Conservation (phyloP, 2,113 vertebrate species). For the Lepus timidus region DNA sequence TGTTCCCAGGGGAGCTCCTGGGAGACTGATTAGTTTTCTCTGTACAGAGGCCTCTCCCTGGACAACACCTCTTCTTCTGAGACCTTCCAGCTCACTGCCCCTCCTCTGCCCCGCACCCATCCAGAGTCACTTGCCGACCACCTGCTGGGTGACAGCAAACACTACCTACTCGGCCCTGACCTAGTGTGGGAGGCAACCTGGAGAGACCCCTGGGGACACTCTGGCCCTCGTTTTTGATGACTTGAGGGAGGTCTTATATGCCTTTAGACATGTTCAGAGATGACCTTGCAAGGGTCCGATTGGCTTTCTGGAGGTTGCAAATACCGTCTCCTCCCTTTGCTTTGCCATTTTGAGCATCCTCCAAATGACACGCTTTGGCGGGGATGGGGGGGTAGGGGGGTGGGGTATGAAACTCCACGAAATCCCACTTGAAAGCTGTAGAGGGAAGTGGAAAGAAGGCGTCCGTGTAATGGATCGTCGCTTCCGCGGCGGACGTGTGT, state of each 20-base stretch:
- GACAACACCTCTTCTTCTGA: neutral
- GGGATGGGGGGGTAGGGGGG: too few relatives aligned
- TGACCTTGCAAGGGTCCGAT: neutral
- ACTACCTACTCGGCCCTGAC: neutral
- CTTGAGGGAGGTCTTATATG: neutral
- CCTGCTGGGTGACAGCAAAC: neutral
- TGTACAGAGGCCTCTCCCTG: neutral
- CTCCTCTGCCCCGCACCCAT: neutral
- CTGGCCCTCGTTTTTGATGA: neutral
- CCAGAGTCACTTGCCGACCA: neutral
- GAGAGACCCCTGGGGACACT: neutral
- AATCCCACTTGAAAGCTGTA: neutral
- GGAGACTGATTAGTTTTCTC: neutral
- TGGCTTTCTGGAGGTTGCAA: neutral
- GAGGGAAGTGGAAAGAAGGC: neutral
- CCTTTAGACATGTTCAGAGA: neutral
- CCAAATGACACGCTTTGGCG: slow-evolving; percentile 18
- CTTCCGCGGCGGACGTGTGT: neutral
- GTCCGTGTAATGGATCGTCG: slow-evolving; percentile 25
- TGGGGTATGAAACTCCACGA: neutral
- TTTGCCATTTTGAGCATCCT: slow-evolving; percentile 14
- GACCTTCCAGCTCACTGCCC: neutral
- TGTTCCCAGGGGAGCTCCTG: neutral
- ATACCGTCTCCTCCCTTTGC: neutral
- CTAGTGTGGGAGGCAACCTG: neutral